Base-by-base conservation (phyloP, 2,113 vertebrate species). In the Gallinago media region DNA sequence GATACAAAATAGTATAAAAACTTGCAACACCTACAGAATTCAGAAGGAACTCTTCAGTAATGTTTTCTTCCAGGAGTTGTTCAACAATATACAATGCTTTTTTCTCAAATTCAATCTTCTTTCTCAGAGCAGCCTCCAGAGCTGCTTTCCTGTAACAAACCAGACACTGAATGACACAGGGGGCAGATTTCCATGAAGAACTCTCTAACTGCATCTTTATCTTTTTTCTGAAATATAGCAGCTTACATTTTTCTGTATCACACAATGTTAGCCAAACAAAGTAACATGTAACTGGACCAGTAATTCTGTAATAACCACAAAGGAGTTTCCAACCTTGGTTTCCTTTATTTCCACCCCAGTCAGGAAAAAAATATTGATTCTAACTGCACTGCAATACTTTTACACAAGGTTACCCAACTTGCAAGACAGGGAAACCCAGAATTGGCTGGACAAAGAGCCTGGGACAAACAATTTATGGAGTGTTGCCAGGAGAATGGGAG, bases 41-140 rank as follows among this genome's bases (percentile, higher is more conserved):
- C 34, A 97, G 63, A 75, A 99, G 97, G 89, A 99, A 99, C 63
- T 99, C 99, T 80, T 99, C 99, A 15, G 98, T 96, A 81, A 99
- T 98, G 12, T 97, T 97, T 68, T 99, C 98, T 83, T 99, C 99
- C 81, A 99, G 96, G 29, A 99, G 99, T 6, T 98, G 97, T 96
- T 99, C 99, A 89, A 99, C 99, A 66, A 99, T 77, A 77, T 75
- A 85, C 87, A 99, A 84, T 9, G 99, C 99, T 97, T 98, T 99
- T 79, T 96, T 98, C 87, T 99, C 99, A 96, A 96, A 97, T 49
- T 99, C 99, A 62, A 99, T 94, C 94, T 98, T 99, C 94, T 98
- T 98, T 91, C 95, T 97, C 71, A 99, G 87, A 55, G 96, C 97
- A 86, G 98, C 98, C 94, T 98, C 99, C 81, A 99, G 58, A n/a